A percentile compares a stretch with the other conserved stretches of the same genome.
phyloP scores from a whole-genome alignment of 2,888 invertebrate species.

The Diloba caeruleocephala region DNA sequence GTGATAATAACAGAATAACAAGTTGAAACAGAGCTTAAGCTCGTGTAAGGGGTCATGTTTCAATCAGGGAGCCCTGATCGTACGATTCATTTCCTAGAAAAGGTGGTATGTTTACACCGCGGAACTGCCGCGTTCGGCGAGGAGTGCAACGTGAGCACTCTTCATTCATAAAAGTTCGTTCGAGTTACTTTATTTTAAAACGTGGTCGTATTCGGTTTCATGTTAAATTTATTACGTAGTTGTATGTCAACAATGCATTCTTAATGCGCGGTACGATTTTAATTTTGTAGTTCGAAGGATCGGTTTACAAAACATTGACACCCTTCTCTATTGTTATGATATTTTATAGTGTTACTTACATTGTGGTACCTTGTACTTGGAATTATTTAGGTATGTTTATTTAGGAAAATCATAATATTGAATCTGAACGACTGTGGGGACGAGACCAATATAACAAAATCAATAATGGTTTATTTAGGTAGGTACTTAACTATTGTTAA shows the following conservation, averaged over 20 bases:
- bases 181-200: constrained; percentile 66
- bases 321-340: constrained; percentile 6
- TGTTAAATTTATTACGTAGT: constrained; percentile 46
- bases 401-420: background rate
- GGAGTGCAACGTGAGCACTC: constrained; percentile 71
- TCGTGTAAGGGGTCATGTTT: constrained; percentile 42
- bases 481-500: background rate
- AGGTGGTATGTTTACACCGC: constrained; percentile 55
- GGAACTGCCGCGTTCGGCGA: constrained; percentile 30
- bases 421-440: no score
- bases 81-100: constrained; percentile 50
- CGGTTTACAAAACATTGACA: constrained; percentile 14
- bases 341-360: constrained; percentile 3
- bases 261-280: constrained; percentile 24
- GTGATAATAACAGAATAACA: constrained; percentile 22
- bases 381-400: background rate
- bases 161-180: constrained; percentile 77
- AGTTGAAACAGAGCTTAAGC: constrained; percentile 25
- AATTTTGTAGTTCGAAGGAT: constrained; percentile 24
- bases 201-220: constrained; percentile 29
- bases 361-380: constrained; percentile 3
- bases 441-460: no score
- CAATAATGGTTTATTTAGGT: background rate
- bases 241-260: constrained; percentile 43
- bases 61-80: constrained; percentile 42